Conservation (phyloP, 2,888 invertebrate species). For the Gortyna flavago region DNA sequence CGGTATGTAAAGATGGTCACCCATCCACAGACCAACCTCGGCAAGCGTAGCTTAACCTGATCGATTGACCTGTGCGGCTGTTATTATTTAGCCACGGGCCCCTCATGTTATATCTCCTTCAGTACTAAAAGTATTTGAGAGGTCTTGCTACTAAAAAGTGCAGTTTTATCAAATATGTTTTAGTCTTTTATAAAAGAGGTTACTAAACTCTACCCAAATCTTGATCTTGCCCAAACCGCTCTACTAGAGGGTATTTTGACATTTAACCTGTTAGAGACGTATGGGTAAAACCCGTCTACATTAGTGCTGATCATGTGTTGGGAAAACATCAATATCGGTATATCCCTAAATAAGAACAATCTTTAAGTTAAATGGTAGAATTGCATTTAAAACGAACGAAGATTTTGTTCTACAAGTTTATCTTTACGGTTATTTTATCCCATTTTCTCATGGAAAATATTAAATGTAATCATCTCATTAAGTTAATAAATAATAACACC, state of each 20-base stretch:
- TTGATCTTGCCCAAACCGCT: neutral
- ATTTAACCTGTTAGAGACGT: neutral
- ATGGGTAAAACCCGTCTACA: neutral
- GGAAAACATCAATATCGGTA: neutral
- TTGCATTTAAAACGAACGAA: neutral
- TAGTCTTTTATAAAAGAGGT: neutral
- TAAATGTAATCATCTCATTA: conserved; percentile 15
- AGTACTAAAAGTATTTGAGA: neutral
- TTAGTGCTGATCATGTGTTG: neutral
- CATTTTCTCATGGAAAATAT: neutral
- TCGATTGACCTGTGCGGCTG: too few relatives aligned
- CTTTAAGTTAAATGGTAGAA: neutral
- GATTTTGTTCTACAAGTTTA: neutral
- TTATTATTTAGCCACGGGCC: too few relatives aligned
- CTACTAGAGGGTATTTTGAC: conserved; percentile 5
- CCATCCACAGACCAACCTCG: too few relatives aligned
- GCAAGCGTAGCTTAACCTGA: too few relatives aligned
- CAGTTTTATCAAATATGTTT: neutral
- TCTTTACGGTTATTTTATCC: conserved; percentile 4
- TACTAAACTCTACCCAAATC: neutral
- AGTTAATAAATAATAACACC: conserved; percentile 34
- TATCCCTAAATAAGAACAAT: neutral
- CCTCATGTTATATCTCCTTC: too few relatives aligned
- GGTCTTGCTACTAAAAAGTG: neutral
- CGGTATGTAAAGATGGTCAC: too few relatives aligned